Base-by-base conservation (phyloP, 2,888 invertebrate genomes). In the Dryomyza anilis region DNA sequence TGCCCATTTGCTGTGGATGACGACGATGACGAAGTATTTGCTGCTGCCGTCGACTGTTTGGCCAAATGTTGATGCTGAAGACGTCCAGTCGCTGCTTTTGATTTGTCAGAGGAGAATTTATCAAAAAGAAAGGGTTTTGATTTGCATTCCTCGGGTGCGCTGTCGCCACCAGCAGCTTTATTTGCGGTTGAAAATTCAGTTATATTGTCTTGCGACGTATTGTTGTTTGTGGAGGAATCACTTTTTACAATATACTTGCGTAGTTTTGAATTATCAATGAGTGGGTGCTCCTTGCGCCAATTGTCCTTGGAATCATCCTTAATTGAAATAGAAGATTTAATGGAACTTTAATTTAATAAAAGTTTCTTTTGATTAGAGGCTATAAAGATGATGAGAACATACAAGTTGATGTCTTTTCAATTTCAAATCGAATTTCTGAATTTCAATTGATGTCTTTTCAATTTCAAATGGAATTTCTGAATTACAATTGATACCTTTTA, bases 61-160 rank as follows among this genome's bases (percentile, higher is more conserved):
- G 25, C 53, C n/a, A 21, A 14, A 6, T 30, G 29, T 6, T 50
- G 19, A 29, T 30, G 30, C 36, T 43, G 43, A 27, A 45, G 27
- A 5, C 16, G 8, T 25, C 16, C 45, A 7, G 39, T 19, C 27
- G 21, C 67, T 69, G n/a, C 52, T 23, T 48, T 67, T 21, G 68
- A 67, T 56, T 68, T 65, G 27, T 58, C 27, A n/a, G n/a, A n/a
- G 8, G 64, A 65, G 45, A 77, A 75, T 33, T 74, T 68, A 64
- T 78, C 76, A 63, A 71, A 76, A 30, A 70, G 71, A 61, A 67
- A 71, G 14, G 73, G 68, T 39, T 71, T 58, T 2, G 71, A 64
- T 36, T 74, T 69, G 5, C 60, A 46, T n/a, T 39, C 62, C n/a
- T 63, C 33, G n/a, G n/a, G n/a, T n/a, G n/a, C n/a, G n/a, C n/a